These are phyloP conservation scores for Caranx melampygus DNA, from an alignment of 2,113 vertebrate genomes.

Conservation along the genomic window DNA sequence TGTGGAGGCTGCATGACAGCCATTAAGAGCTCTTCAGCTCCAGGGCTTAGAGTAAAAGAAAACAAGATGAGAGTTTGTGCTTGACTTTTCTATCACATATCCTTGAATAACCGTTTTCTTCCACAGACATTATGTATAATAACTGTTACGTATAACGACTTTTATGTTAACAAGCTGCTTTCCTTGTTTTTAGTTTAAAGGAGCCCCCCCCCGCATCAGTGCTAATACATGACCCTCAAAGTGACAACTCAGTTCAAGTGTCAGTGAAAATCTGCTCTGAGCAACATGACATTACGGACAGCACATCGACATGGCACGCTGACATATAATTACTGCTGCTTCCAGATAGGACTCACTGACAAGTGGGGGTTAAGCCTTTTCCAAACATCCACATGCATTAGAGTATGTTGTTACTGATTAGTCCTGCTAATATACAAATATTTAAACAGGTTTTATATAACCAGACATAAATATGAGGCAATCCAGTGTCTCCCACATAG, in stretches of 20 bases:
- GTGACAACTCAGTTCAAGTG: constrained; percentile 32
- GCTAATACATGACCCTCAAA: constrained; percentile 22
- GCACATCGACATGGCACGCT: constrained; percentile 9
- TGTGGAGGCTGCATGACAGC: constrained; percentile 13
- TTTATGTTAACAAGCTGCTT: background rate
- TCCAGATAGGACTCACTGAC: constrained; percentile 3
- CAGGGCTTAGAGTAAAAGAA: constrained; percentile 10
- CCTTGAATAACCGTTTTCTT: background rate
- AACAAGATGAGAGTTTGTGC: constrained; percentile 2
- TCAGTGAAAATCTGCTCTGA: constrained; percentile 23
- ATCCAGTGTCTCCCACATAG: too few relatives aligned
- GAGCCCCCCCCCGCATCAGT: background rate
- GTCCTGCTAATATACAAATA: constrained; percentile 14
- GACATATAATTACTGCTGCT: constrained; percentile 33
- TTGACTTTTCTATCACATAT: background rate
- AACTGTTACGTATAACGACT: background rate
- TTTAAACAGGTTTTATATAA: constrained; percentile 26
- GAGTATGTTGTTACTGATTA: constrained; percentile 1
- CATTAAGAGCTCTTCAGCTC: constrained; percentile 13
- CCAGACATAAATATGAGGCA: constrained; percentile 7
- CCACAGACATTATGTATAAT: constrained; percentile 4
- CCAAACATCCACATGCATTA: constrained; percentile 5
- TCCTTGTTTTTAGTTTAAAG: background rate
- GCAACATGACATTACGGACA: constrained; percentile 3
- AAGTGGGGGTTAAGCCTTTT: constrained; percentile 27